A percentile compares a stretch with the other conserved stretches of the same genome.
Evolutionary conservation across 2,113 vertebrate genomes (phyloP).

Genomic region (Monopterus albus): DNA sequence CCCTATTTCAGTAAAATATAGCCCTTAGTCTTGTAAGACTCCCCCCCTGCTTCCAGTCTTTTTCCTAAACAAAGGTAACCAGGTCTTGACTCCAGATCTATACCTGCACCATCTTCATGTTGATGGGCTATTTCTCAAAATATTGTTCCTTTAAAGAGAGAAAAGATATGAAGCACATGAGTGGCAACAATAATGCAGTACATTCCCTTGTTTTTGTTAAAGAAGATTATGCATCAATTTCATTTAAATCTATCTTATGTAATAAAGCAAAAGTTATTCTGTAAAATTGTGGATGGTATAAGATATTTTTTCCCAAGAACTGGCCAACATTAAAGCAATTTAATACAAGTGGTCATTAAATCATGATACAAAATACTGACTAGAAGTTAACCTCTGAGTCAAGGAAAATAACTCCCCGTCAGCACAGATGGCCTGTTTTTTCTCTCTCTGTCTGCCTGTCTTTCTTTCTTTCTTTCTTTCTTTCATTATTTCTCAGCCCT

Average conservation of each 20-base stretch:
- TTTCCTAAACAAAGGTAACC: no score
- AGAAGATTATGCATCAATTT: background rate
- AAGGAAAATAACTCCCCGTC: slow-evolving; percentile 88
- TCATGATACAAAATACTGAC: slow-evolving; percentile 94
- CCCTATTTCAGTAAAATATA: no score
- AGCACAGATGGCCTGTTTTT: slow-evolving; percentile 70
- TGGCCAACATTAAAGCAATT: slow-evolving; percentile 1
- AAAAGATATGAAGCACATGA: no score
- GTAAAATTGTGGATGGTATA: background rate
- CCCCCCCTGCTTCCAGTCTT: no score
- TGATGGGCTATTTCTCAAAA: no score
- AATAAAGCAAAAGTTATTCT: background rate
- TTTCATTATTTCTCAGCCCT: slow-evolving; percentile 42
- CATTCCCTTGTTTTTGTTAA: background rate
- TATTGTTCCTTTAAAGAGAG: no score
- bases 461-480: no score
- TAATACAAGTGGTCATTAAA: slow-evolving; percentile 81
- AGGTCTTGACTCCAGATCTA: no score
- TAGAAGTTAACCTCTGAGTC: slow-evolving; percentile 95
- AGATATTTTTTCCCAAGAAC: slow-evolving; percentile 9
- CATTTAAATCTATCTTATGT: background rate
- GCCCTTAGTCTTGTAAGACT: no score
- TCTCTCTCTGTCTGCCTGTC: slow-evolving; percentile 33
- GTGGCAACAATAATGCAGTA: background rate
- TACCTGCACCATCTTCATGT: no score